Evolutionary conservation across 1,140 invertebrate genomes (phyloP).

Genomic region (Lutraria rhynchaena): DNA sequence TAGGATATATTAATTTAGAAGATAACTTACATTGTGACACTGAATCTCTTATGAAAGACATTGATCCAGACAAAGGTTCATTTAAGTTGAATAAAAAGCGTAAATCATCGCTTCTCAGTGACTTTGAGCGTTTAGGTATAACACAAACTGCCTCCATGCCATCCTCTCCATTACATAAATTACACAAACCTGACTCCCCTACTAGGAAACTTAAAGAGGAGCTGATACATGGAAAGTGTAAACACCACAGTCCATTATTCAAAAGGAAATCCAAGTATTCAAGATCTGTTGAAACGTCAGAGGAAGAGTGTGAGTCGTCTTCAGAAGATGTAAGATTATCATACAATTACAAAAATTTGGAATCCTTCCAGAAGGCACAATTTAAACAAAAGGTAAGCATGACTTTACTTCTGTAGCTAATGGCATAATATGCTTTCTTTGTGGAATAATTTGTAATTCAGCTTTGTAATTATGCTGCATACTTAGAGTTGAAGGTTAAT

Average conservation of each 20-base stretch:
- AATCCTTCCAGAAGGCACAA: slow-evolving; percentile 97
- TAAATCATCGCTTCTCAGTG: slow-evolving; percentile 47
- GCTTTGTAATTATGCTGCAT: too few species aligned
- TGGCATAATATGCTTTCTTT: too few species aligned
- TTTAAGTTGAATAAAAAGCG: slow-evolving; percentile 14
- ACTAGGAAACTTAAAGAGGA: slow-evolving; percentile 71
- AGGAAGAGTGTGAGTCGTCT: slow-evolving; percentile 89
- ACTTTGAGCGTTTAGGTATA: slow-evolving; percentile 65
- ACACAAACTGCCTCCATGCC: slow-evolving; percentile 77
- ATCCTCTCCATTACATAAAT: slow-evolving; percentile 72
- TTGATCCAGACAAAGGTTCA: slow-evolving; percentile 18
- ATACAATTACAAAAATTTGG: slow-evolving; percentile 92
- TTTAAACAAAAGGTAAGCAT: slow-evolving; percentile 92
- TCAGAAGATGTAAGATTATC: slow-evolving; percentile 84
- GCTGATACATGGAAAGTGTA: slow-evolving; percentile 67
- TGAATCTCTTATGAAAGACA: background rate
- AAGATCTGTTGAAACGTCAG: slow-evolving; percentile 90
- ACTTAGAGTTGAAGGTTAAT: too few species aligned
- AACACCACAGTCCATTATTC: slow-evolving; percentile 77
- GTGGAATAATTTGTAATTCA: too few species aligned
- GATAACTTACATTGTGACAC: slow-evolving; percentile 24
- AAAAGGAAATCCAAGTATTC: slow-evolving; percentile 70
- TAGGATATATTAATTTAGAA: slow-evolving; percentile 15
- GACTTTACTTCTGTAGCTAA: background rate
- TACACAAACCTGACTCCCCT: slow-evolving; percentile 67